Evolutionary conservation across 2,797 vertebrate genomes (phyloP), one percentile per base, ranked within the genome.

Genomic region (Pseudocheirus occidentalis): DNA sequence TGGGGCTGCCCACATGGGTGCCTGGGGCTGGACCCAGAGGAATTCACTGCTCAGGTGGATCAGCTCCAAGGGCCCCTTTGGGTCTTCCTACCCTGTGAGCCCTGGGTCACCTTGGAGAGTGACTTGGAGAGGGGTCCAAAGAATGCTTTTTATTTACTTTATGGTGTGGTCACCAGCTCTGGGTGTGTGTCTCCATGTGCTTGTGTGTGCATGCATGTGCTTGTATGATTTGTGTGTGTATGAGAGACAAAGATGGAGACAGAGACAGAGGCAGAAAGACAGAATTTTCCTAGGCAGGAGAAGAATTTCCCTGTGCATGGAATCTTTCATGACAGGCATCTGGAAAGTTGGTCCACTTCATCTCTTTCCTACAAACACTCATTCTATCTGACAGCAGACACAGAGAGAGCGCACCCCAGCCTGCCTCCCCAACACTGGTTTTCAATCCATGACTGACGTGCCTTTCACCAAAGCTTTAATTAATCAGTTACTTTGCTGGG

Each of bases 401-500:
- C 66, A 24, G n/a, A 81, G 66, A 73, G 66, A 24, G n/a, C 1
- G 2, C 29, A 9, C 52, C 93, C 91, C 93, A 46, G 46, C 12
- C 58, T 40, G 91, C 56, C 56, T 53, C 96, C 6, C 1, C 46
- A 94, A 90, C 57, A 50, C 40, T 40, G 34, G n/a, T 73, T 95
- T 97, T 95, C 50, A 95, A 92, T 91, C 62, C 54, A 0, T 62
- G 55, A 87, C n/a, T 3, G 90, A 81, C 6, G 29, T 95, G 53
- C 28, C 89, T 95, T 94, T 94, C 27, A 73, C 34, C 55, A 93
- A 11, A 46, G 91, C 56, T 96, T 93, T 92, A 94, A 95, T 95
- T 66, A 95, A 90, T 81, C 56, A 57, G 24, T 10, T 87, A 91
- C 95, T 95, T 92, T 29, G 92, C 54, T 92, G 53, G 94, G 89